Evolutionary conservation across 1,140 invertebrate genomes (phyloP).

Genomic region (Harlomillsia oculata): DNA sequence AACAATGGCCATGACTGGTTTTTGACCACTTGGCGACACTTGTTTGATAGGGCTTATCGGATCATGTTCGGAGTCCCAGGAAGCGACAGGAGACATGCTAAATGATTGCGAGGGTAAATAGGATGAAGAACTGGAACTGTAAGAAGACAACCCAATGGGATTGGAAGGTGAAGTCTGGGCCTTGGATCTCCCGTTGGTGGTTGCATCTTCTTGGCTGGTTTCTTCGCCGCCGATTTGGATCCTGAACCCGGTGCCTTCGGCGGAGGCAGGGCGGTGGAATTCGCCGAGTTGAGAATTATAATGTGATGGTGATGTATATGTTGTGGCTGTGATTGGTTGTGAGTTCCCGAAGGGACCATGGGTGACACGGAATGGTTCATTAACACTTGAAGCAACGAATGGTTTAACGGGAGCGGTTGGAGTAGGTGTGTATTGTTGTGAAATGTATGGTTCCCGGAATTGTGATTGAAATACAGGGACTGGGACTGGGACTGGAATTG

Average conservation of each 20-base stretch:
- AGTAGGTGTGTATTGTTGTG: too few relatives aligned
- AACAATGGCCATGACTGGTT: not conserved
- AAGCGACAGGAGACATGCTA: constrained; percentile 20
- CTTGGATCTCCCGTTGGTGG: not conserved
- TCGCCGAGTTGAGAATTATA: constrained; percentile 13
- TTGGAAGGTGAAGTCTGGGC: constrained; percentile 19
- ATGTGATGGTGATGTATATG: constrained; percentile 2
- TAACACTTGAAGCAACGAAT: not conserved
- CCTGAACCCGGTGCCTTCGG: not conserved
- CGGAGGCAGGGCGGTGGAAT: too few relatives aligned
- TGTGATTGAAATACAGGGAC: too few relatives aligned
- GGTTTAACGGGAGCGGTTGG: not conserved
- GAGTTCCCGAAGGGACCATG: not conserved
- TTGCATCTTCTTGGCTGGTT: not conserved
- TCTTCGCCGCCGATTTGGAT: not conserved
- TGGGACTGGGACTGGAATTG: too few relatives aligned
- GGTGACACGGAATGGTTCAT: not conserved
- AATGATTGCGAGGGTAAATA: constrained; percentile 19
- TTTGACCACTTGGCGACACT: not conserved
- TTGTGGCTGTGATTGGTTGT: not conserved
- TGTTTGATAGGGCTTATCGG: not conserved
- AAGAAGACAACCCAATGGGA: constrained; percentile 25
- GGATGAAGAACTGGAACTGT: constrained; percentile 22
- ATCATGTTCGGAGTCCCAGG: constrained; percentile 24
- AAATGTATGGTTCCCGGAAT: too few relatives aligned